Conservation (phyloP, 2,888 invertebrate genomes). For the Tenthredo livida region DNA sequence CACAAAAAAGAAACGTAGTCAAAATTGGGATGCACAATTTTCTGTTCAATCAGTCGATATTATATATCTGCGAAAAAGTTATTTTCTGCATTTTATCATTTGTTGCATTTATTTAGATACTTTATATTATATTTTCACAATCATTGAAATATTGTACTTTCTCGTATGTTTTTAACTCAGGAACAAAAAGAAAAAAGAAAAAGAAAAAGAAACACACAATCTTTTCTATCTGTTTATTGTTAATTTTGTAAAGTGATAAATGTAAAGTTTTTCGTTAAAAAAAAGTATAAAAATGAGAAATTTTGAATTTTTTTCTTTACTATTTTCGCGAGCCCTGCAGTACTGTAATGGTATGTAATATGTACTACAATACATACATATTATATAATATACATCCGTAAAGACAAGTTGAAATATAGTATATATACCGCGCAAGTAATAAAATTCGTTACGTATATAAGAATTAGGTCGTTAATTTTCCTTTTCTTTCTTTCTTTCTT, state of each 20-base stretch:
- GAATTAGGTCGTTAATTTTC: neutral
- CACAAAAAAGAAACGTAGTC: neutral
- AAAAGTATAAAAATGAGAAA: neutral
- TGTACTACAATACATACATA: neutral
- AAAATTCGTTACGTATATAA: neutral
- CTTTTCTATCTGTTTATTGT: slow-evolving; percentile 11
- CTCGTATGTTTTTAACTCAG: slow-evolving; percentile 37
- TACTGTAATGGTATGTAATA: slow-evolving; percentile 24
- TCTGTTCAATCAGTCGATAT: neutral
- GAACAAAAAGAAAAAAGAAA: neutral
- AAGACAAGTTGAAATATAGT: neutral
- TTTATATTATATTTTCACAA: neutral
- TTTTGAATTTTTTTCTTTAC: too few relatives aligned
- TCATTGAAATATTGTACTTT: slow-evolving; percentile 22
- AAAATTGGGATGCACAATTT: neutral
- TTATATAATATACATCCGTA: neutral
- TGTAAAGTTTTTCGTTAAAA: neutral
- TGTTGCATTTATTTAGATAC: slow-evolving; percentile 16
- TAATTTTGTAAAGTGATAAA: neutral
- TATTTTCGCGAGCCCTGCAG: neutral
- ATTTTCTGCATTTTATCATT: neutral
- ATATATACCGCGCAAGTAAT: neutral
- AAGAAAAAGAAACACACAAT: neutral
- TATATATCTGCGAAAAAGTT: neutral
- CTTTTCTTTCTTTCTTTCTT: neutral